phyloP scores from a whole-genome alignment of 2,797 vertebrate genomes.

The Rhabdomys pumilio region DNA sequence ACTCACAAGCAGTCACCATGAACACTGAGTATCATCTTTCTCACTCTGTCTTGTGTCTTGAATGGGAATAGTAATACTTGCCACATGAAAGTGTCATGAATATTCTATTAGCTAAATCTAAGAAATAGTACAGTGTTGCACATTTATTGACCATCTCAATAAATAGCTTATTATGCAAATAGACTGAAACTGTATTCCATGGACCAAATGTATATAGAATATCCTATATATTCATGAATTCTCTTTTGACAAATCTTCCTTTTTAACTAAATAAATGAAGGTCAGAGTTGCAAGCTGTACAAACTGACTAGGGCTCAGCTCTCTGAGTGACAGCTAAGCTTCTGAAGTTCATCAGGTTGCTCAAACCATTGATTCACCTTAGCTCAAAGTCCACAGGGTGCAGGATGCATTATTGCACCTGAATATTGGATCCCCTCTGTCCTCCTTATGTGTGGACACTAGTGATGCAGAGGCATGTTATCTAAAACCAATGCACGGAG shows the following conservation, averaged over 20 bases:
- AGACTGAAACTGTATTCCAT: neutral
- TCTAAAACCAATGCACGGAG: conserved; percentile 72
- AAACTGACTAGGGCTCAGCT: neutral
- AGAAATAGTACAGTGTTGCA: neutral
- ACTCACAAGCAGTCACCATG: neutral
- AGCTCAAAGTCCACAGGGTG: neutral
- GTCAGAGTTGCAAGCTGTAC: neutral
- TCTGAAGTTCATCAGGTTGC: neutral
- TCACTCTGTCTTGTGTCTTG: neutral
- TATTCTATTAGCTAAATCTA: neutral
- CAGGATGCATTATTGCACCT: neutral
- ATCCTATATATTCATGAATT: neutral
- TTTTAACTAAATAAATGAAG: neutral
- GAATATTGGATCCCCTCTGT: neutral
- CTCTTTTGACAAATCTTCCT: neutral
- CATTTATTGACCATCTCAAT: neutral
- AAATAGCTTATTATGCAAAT: neutral
- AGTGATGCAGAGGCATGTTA: conserved; percentile 52
- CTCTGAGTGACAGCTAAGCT: neutral
- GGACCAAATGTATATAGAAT: neutral
- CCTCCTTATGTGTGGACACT: neutral
- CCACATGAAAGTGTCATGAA: neutral
- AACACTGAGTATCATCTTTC: neutral
- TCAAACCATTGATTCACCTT: neutral
- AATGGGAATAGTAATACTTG: neutral